Evolutionary conservation across 1,140 invertebrate species (phyloP), one percentile per base, ranked within the genome.

Genomic region (Drosophila azteca): DNA sequence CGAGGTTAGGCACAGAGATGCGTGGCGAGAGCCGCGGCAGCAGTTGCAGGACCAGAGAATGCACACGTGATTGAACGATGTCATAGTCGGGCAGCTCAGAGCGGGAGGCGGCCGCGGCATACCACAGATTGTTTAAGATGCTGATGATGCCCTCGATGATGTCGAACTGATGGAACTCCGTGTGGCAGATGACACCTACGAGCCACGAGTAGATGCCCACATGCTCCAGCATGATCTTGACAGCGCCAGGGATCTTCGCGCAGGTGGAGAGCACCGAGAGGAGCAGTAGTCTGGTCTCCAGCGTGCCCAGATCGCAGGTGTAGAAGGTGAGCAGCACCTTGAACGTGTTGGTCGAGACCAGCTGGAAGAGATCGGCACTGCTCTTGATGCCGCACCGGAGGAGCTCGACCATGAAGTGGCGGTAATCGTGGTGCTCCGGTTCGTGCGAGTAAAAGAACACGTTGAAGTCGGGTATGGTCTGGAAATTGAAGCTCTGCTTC

Each of bases 381-480:
- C 92, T 93, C 64, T 93, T 93, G 31, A 95, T 91, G 29, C 95
- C 95, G 85, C 95, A 94, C 5, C 92, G 80, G 17, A 96, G 90
- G 7, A 95, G 90, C 79, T 93, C 92, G 9, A 96, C 91, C 39
- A 96, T 94, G 93, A 95, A 96, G 57, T 92, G 90, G 43, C 95
- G 93, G 63, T 95, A 94, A 6, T 90, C 81, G 46, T 90, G 92
- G 68, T 93, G 93, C 43, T 95, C 93, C 2, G 95, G 89, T 60
- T 95, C 93, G 6, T 93, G 93, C 49, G 94, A 95, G 77, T 95
- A 94, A 60, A 96, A 94, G 24, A 96, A 92, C 44, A 94, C 94
- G 54, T 95, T 93, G 73, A 96, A 94, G 89, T 96, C 96, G 1
- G 96, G 95, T 70, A 96, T 94, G 22, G 93, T 93, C 31, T 92